These are phyloP conservation scores for Athalia rosae DNA, from an alignment of 2,888 invertebrate species.

Conservation along the genomic window DNA sequence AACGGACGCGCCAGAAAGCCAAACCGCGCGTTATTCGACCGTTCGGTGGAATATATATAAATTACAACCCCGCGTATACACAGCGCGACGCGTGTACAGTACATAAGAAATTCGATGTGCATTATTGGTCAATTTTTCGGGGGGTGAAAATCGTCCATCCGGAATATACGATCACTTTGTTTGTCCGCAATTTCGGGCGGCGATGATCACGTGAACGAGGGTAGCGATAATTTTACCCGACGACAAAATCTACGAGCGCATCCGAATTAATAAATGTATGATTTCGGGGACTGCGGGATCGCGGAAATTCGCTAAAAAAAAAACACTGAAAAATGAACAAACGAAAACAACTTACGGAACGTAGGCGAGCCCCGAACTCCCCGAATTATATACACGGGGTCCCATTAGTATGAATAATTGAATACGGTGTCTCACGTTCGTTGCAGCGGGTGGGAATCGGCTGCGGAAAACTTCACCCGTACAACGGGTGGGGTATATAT, in stretches of 20 bases:
- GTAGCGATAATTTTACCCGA: constrained; percentile 39
- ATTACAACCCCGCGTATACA: too few species aligned
- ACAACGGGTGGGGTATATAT: background rate
- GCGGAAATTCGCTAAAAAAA: background rate
- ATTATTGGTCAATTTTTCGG: constrained; percentile 70
- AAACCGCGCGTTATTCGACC: background rate
- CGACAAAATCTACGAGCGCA: constrained; percentile 49
- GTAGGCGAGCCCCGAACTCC: background rate
- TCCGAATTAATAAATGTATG: background rate
- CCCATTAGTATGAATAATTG: constrained; percentile 69
- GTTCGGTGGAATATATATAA: background rate
- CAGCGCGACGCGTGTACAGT: constrained; percentile 6
- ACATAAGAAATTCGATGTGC: constrained; percentile 54
- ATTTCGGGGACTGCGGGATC: too few species aligned
- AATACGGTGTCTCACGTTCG: constrained; percentile 48
- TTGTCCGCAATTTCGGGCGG: constrained; percentile 57
- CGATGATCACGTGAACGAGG: constrained; percentile 49
- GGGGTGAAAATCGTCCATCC: constrained; percentile 68
- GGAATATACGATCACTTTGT: constrained; percentile 71
- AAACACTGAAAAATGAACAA: too few species aligned
- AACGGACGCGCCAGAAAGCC: background rate
- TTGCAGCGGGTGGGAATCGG: constrained; percentile 32
- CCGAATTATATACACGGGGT: background rate
- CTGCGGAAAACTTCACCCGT: constrained; percentile 43
- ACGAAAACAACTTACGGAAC: too few species aligned